These are phyloP conservation scores for Mellivora capensis DNA, from an alignment of 2,113 vertebrate genomes.

Conservation along the genomic window DNA sequence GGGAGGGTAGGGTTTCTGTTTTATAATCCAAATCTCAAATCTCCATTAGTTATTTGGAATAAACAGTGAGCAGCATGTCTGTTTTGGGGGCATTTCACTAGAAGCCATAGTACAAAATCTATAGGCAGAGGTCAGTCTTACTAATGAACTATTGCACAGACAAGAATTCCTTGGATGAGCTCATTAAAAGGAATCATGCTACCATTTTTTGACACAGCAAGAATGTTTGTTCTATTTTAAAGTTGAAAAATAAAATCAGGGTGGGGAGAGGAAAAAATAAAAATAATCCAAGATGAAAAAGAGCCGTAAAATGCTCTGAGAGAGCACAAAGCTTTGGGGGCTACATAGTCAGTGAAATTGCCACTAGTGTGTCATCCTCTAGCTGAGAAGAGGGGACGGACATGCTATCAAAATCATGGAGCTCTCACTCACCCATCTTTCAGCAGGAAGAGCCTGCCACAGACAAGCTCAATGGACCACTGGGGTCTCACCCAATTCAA, in stretches of 20 bases:
- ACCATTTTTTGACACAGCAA: slow-evolving; percentile 12
- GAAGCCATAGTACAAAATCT: background rate
- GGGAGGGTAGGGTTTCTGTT: background rate
- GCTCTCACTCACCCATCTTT: background rate
- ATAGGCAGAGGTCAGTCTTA: background rate
- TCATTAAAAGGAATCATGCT: background rate
- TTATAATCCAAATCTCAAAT: background rate
- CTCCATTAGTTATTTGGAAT: background rate
- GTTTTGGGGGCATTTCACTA: background rate
- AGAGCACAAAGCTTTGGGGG: background rate
- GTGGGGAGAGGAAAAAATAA: background rate
- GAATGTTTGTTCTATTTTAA: slow-evolving; percentile 6
- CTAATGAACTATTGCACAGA: background rate
- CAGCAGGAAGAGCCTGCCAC: background rate
- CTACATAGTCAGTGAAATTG: background rate
- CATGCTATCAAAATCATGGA: background rate
- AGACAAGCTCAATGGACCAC: background rate
- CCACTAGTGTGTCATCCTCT: background rate
- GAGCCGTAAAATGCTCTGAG: background rate
- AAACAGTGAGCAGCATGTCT: background rate
- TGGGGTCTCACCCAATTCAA: background rate
- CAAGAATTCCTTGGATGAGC: background rate
- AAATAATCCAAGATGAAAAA: slow-evolving; percentile 9
- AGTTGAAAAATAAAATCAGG: background rate
- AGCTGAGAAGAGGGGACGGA: background rate